Evolutionary conservation across 2,113 vertebrate species (phyloP), one percentile per base, ranked within the genome.

Genomic region (Lagenorhynchus albirostris): DNA sequence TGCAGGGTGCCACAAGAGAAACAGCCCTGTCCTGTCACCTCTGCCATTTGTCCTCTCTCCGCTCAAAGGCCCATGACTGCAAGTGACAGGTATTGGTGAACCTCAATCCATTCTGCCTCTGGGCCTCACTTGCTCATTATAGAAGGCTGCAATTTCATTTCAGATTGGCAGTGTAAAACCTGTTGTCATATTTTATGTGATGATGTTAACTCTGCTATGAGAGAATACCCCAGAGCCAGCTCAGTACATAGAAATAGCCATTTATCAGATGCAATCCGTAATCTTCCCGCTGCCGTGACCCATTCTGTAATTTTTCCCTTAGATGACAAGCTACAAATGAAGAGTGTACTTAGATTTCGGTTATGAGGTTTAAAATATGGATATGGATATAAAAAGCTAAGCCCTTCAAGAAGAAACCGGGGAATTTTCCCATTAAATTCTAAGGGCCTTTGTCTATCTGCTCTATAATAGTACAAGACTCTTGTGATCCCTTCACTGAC

Each of bases 291-390:
- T 96, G 89, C 93, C 65, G 23, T 94, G 97, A 91, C 94, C 96
- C 82, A 62, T 96, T 80, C 90, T 96, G 86, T 96, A 98, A 98
- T 98, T 98, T 98, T 98, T 94, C 94, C 95, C 98, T 97, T 77
- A 85, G 89, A 94, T 96, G 96, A 98, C 94, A 98, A 98, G 63
- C 92, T 97, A 94, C 29, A 38, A 98, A 97, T 96, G 92, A 98
- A 98, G 93, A 98, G 92, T 29, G 0, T 89, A 85, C 55, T 98
- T 23, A 6, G 97, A 97, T 97, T 98, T 92, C 80, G 92, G 63
- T 96, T 93, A 73, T 36, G 96, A 95, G 14, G 20, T 91, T 97
- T 97, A 94, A 98, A 98, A 98, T 98, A 97, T 29, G 38, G 97
- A 96, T 88, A 91, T 70, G 68, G 65, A 31, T 38, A 86, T 96